phyloP scores from a whole-genome alignment of 1,140 invertebrate genomes.

The Zophobas atratus region DNA sequence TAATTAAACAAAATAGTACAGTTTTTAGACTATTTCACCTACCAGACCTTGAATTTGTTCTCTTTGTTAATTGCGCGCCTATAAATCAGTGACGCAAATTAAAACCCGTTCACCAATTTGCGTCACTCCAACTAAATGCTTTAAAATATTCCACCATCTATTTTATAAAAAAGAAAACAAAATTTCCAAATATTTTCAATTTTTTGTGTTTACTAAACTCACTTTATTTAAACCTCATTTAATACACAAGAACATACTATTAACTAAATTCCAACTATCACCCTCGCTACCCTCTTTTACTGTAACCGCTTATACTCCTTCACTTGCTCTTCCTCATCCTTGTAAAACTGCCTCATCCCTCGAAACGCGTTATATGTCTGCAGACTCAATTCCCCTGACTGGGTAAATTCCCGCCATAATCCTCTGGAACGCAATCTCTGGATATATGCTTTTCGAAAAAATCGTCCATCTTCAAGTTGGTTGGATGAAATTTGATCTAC shows the following conservation, averaged over 20 bases:
- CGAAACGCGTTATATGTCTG: constrained; percentile 64
- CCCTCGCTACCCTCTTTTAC: neutral
- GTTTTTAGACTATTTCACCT: no score
- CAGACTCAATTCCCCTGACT: constrained; percentile 64
- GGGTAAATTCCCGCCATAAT: constrained; percentile 69
- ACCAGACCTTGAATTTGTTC: no score
- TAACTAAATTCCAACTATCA: neutral
- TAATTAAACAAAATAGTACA: no score
- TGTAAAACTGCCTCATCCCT: constrained; percentile 67
- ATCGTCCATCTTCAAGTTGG: constrained; percentile 66
- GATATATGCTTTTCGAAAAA: constrained; percentile 67
- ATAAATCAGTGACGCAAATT: no score
- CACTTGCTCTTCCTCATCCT: constrained; percentile 65
- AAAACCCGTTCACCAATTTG: no score
- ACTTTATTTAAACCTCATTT: no score
- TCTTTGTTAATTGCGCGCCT: no score
- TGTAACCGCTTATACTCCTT: constrained; percentile 48
- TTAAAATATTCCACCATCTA: no score
- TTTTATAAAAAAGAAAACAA: no score
- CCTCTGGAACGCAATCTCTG: constrained; percentile 68
- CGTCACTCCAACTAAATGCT: no score
- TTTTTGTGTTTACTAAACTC: no score
- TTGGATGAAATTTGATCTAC: constrained; percentile 68
- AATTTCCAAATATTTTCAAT: no score
- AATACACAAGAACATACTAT: neutral